phyloP scores from a whole-genome alignment of 2,797 vertebrate genomes.

The Australoheros facetus region DNA sequence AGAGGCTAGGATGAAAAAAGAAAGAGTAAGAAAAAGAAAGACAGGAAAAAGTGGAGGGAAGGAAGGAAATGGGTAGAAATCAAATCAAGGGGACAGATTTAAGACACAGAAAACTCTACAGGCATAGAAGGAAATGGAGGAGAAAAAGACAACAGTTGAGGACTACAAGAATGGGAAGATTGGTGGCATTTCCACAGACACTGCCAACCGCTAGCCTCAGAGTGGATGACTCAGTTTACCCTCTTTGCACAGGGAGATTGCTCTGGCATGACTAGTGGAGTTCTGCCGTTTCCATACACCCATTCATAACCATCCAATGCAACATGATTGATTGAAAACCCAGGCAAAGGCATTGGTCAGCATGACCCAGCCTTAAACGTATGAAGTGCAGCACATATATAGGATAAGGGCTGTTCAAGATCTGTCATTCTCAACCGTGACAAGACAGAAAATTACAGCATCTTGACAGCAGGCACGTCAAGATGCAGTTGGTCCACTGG shows the following conservation, averaged over 20 bases:
- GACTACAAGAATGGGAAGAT: constrained; percentile 51
- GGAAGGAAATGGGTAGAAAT: constrained; percentile 53
- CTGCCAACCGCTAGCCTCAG: constrained; percentile 40
- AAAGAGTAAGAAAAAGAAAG: constrained; percentile 61
- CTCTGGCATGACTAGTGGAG: constrained; percentile 38
- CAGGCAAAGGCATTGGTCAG: constrained; percentile 50
- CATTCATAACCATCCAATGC: constrained; percentile 37
- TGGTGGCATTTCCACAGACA: constrained; percentile 47
- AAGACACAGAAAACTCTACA: constrained; percentile 48
- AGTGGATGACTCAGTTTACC: constrained; percentile 68
- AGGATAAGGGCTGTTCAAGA: constrained; percentile 18
- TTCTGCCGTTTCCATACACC: constrained; percentile 53
- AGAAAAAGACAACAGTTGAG: constrained; percentile 34
- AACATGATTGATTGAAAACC: constrained; percentile 46
- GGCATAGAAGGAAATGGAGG: constrained; percentile 38
- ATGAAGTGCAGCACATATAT: constrained; percentile 37
- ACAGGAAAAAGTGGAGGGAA: constrained; percentile 48
- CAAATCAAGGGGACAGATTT: constrained; percentile 73
- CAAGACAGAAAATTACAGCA: constrained; percentile 26
- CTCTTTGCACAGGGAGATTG: constrained; percentile 40
- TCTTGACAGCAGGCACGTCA: neutral
- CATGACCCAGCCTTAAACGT: constrained; percentile 42
- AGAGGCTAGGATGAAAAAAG: constrained; percentile 90
- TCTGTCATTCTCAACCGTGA: constrained; percentile 16
- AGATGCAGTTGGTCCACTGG: neutral